Percentiles rank a stretch among this genome's conserved stretches.
These are phyloP conservation scores for Pseudonaja textilis DNA, from an alignment of 2,113 vertebrate genomes.

Conservation along the genomic window DNA sequence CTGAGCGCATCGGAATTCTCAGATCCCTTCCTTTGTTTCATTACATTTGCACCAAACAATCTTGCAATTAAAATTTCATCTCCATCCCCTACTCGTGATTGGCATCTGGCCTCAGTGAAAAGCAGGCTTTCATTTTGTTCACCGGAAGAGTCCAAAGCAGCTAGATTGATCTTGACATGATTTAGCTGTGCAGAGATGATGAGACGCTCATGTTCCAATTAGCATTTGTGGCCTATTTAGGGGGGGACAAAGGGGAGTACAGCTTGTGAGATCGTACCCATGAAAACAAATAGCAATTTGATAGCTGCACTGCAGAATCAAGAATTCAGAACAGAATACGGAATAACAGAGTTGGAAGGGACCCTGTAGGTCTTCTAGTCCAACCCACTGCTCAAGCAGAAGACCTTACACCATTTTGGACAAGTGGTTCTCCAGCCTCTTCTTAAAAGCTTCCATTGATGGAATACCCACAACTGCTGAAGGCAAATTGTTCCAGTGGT, in stretches of 20 bases:
- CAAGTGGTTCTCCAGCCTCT: background rate
- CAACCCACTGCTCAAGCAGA: too few relatives aligned
- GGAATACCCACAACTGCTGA: background rate
- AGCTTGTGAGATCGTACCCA: slow-evolving; percentile 24
- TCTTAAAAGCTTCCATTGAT: background rate
- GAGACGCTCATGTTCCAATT: slow-evolving; percentile 58
- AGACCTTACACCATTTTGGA: too few relatives aligned
- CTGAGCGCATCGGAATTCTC: slow-evolving; percentile 73
- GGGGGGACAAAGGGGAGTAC: too few relatives aligned
- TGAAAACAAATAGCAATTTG: slow-evolving; percentile 28
- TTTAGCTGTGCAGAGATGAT: slow-evolving; percentile 62
- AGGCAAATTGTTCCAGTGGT: background rate
- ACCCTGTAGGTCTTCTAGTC: background rate
- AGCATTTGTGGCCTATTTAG: slow-evolving; percentile 51
- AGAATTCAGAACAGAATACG: background rate
- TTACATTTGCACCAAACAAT: slow-evolving; percentile 77
- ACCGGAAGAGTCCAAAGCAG: slow-evolving; percentile 66
- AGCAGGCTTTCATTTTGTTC: slow-evolving; percentile 69
- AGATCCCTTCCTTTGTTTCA: slow-evolving; percentile 78
- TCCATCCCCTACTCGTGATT: slow-evolving; percentile 75
- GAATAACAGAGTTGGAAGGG: background rate
- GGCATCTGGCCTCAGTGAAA: slow-evolving; percentile 76
- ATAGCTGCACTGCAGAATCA: background rate
- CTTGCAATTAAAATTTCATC: slow-evolving; percentile 83
- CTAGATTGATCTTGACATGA: slow-evolving; percentile 60